Evolutionary conservation across 2,888 invertebrate genomes (phyloP).

Genomic region (Himalopsyche anomala): DNA sequence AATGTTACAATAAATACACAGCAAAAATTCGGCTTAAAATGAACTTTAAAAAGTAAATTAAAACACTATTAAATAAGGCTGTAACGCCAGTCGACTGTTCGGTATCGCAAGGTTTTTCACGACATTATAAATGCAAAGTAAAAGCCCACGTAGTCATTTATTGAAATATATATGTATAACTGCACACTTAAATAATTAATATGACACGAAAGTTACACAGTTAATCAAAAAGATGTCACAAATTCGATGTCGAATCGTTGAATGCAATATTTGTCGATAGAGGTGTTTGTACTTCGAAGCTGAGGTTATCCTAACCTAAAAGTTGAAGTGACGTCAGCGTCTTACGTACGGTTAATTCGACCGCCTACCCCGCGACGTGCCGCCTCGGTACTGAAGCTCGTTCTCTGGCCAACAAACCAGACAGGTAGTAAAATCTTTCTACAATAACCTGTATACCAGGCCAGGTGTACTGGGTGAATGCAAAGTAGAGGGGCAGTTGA

Average conservation of each 20-base stretch:
- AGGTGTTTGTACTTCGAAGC: constrained; percentile 1
- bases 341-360: not conserved
- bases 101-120: not conserved
- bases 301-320: constrained; percentile 42
- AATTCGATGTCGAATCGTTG: not conserved
- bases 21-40: not conserved
- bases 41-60: not conserved
- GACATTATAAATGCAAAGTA: not conserved
- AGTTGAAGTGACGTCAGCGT: constrained; percentile 23
- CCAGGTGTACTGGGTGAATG: constrained; percentile 48
- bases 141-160: not conserved
- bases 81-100: not conserved
- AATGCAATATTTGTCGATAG: not conserved
- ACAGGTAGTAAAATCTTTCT: constrained; percentile 60
- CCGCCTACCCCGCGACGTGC: constrained; percentile 60
- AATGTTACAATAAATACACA: not conserved
- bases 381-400: constrained; percentile 61
- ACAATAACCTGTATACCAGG: constrained; percentile 62
- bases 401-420: constrained; percentile 41
- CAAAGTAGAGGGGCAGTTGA: not conserved
- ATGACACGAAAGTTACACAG: constrained; percentile 2
- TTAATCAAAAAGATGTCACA: constrained; percentile 8
- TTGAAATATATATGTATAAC: not conserved
- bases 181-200: not conserved
- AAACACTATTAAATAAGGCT: constrained; percentile 4